Evolutionary conservation across 30 jellyfish, hydroid and myxozoan species (phyloP), one percentile per base, ranked within the genome.

Genomic region (Mastigias papua): DNA sequence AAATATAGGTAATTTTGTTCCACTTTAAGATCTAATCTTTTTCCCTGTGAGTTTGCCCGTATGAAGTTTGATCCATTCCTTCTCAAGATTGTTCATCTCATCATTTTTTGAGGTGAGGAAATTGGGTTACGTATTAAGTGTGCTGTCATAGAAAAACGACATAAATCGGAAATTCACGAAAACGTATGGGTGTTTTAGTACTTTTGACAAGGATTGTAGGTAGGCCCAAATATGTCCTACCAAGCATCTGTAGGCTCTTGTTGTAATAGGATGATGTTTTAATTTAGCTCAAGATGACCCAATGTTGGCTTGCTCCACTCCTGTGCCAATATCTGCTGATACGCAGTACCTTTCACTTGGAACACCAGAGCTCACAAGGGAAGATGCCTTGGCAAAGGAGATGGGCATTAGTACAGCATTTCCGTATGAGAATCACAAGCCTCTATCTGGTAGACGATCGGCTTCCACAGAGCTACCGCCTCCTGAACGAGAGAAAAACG

Each of bases 311-410:
- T 62, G 88, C 46, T 74, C 88, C 58, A 73, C 87, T 2, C 95
- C 91, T 28, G 91, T 82, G 8, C 84, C 91, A 30, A n/a, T 54
- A 10, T 35, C 72, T 42, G 31, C 84, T 6, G 91, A 86, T 57
- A 73, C 95, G 46, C 95, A 86, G 34, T 86, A 86, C 64, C 89
- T 86, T 1, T 86, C 95, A 23, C 90, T 86, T 26, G 89, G 95
- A 11, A 70, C 80, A 61, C 95, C 95, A 17, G 91, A 76, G 35
- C 66, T 58, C 30, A 50, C 64, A 16, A 37, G 77, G 15, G 76
- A 63, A 1, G 78, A 77, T 20, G 67, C 42, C 62, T 26, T 46
- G 61, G 34, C 66, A 7, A 54, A 23, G 17, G 66, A 58, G 2
- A 34, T 57, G 21, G 48, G 19, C 13, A 21, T 34, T 2, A 34